These are phyloP conservation scores for Epizoanthus fatuus DNA, from an alignment of 92 coral and sea anemone species.

Conservation along the genomic window DNA sequence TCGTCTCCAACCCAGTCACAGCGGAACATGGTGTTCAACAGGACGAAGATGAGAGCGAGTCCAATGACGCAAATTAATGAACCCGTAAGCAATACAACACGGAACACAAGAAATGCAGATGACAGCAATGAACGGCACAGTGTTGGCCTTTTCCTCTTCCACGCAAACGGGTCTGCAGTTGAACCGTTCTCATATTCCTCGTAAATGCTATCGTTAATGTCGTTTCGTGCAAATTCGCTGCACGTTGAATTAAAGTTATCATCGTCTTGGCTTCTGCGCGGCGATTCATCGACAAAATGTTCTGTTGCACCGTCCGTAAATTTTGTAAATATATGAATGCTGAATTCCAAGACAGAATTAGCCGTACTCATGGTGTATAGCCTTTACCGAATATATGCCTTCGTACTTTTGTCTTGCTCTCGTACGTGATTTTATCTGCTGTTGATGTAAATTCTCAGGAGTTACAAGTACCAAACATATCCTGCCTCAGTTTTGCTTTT, in stretches of 20 bases:
- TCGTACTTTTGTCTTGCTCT: no score
- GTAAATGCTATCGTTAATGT: neutral
- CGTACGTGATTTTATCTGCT: no score
- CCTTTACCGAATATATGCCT: neutral
- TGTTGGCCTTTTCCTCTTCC: slow-evolving; percentile 14
- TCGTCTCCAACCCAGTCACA: slow-evolving; percentile 3
- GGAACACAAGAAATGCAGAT: slow-evolving; percentile 7
- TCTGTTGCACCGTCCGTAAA: neutral
- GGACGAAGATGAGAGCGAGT: neutral
- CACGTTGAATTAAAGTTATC: neutral
- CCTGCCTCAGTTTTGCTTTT: no score
- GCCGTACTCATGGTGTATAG: neutral
- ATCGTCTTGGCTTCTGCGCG: neutral
- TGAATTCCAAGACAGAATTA: slow-evolving; percentile 8
- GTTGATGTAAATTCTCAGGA: no score
- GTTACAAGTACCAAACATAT: no score
- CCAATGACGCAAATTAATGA: neutral
- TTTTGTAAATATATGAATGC: slow-evolving; percentile 5
- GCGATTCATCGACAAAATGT: slow-evolving; percentile 2
- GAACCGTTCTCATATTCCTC: slow-evolving; percentile 10
- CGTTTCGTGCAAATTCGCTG: slow-evolving; percentile 4
- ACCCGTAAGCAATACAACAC: slow-evolving; percentile 6
- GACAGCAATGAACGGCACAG: neutral
- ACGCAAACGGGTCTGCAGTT: neutral
- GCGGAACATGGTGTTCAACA: neutral